Conservation (phyloP, 2,888 invertebrate species). For the Drosophila bunnanda region DNA sequence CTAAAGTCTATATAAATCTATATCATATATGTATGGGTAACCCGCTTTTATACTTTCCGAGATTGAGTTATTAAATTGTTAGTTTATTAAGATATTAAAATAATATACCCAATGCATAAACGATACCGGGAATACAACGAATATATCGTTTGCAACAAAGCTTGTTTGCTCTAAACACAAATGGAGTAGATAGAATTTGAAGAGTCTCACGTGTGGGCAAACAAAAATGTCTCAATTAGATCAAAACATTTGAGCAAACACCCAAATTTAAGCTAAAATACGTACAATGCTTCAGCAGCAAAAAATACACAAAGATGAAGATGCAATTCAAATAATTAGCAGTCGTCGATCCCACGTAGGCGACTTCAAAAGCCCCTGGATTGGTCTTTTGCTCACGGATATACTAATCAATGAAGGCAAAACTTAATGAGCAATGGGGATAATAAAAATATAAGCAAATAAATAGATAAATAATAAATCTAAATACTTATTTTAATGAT, state of each 20-base stretch:
- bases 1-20: not conserved
- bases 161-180: not conserved
- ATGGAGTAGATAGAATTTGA: too few species aligned
- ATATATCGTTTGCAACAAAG: not conserved
- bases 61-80: not conserved
- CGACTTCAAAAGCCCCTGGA: not conserved
- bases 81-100: not conserved
- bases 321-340: not conserved
- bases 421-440: too few species aligned
- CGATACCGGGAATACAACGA: not conserved
- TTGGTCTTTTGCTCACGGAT: not conserved
- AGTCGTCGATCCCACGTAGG: not conserved
- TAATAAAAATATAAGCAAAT: not conserved
- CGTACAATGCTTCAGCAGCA: not conserved
- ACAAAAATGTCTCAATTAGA: not conserved
- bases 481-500: not conserved
- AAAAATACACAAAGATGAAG: not conserved
- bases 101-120: not conserved
- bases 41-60: not conserved
- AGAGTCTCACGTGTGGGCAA: not conserved
- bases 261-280: not conserved
- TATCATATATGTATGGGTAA: not conserved
- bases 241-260: conserved; percentile 2
- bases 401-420: not conserved
- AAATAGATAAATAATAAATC: not conserved